These are phyloP conservation scores for Eilema depressum DNA, from an alignment of 2,888 invertebrate genomes.

Conservation along the genomic window DNA sequence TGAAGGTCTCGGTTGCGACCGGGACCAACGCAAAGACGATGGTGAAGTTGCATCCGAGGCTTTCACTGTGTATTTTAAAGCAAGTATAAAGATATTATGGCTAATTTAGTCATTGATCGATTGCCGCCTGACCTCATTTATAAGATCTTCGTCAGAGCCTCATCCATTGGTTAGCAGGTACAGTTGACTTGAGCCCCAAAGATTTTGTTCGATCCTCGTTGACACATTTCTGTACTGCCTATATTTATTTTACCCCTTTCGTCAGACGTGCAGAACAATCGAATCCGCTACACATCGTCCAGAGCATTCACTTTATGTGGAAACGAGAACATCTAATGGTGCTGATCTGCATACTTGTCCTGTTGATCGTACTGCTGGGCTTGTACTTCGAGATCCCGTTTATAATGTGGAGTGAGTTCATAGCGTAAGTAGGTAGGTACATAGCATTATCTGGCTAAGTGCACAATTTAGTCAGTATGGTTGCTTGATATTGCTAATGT, in stretches of 20 bases:
- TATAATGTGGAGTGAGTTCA: slow-evolving; percentile 18
- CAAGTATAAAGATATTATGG: too few relatives aligned
- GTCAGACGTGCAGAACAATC: not conserved
- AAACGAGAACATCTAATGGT: not conserved
- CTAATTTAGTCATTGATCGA: too few relatives aligned
- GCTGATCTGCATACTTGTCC: not conserved
- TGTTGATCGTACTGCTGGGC: slow-evolving; percentile 7
- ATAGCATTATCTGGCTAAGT: not conserved
- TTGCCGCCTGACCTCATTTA: too few relatives aligned
- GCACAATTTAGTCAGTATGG: slow-evolving; percentile 1
- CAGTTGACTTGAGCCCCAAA: too few relatives aligned
- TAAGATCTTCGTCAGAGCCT: too few relatives aligned
- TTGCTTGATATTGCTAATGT: not conserved
- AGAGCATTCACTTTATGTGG: slow-evolving; percentile 3
- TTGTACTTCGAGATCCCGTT: slow-evolving; percentile 10
- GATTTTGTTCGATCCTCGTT: too few relatives aligned
- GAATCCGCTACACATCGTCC: not conserved
- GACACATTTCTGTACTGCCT: too few relatives aligned
- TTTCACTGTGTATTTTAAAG: too few relatives aligned
- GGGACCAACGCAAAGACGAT: too few relatives aligned
- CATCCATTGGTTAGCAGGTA: too few relatives aligned
- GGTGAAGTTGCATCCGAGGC: too few relatives aligned
- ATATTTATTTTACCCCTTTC: not conserved
- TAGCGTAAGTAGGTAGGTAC: slow-evolving; percentile 16
- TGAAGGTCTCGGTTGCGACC: too few relatives aligned